A percentile compares a stretch with the other conserved stretches of the same genome.
These are phyloP conservation scores for Sebastes baramenuke DNA, from an alignment of 2,797 vertebrate genomes.

Conservation along the genomic window DNA sequence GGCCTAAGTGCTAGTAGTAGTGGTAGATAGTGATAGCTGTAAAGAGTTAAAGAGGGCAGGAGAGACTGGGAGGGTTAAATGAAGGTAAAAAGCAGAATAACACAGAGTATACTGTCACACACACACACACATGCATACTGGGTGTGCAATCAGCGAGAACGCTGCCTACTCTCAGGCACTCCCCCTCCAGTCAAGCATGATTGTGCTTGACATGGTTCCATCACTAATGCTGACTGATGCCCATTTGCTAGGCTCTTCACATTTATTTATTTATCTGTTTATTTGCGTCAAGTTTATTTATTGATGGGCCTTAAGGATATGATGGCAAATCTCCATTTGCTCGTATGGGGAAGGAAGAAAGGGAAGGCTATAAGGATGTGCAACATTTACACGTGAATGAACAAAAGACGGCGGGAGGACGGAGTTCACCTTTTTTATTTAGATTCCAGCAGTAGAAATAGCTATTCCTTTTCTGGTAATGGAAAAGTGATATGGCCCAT, in stretches of 20 bases:
- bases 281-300: conserved; percentile 84
- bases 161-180: conserved; percentile 58
- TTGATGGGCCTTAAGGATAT: conserved; percentile 79
- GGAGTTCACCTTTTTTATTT: conserved; percentile 75
- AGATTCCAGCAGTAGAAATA: conserved; percentile 70
- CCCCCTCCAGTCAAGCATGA: conserved; percentile 73
- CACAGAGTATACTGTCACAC: neutral
- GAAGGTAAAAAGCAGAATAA: conserved; percentile 38
- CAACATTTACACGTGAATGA: conserved; percentile 65
- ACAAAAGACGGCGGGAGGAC: conserved; percentile 41
- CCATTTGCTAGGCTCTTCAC: conserved; percentile 74
- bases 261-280: conserved; percentile 87
- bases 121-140: conserved; percentile 8
- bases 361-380: conserved; percentile 24
- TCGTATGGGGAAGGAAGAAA: conserved; percentile 35
- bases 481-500: conserved; percentile 79
- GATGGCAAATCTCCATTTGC: conserved; percentile 76
- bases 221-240: conserved; percentile 83
- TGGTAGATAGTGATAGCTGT: neutral
- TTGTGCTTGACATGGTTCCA: conserved; percentile 77
- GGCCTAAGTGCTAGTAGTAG: neutral
- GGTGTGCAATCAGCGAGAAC: conserved; percentile 69
- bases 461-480: conserved; percentile 76
- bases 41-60: conserved; percentile 33
- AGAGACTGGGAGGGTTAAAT: conserved; percentile 40